phyloP scores from a whole-genome alignment of 2,888 invertebrate species.

The Eucera pruinosa region DNA sequence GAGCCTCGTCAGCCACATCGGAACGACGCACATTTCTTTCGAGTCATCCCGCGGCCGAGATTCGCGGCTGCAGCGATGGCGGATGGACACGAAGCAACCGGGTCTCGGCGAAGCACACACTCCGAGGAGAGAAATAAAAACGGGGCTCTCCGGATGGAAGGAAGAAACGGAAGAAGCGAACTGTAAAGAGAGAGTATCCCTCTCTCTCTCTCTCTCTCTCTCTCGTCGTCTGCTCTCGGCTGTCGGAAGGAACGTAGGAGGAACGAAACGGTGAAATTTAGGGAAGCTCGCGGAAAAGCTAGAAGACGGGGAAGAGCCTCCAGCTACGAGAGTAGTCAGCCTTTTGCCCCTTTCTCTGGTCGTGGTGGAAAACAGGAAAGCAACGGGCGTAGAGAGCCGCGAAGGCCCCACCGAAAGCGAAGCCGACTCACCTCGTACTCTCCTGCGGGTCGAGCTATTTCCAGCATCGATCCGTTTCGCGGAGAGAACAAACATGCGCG shows the following conservation, averaged over 20 bases:
- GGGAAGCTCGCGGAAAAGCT: conserved; percentile 30
- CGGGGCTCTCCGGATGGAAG: conserved; percentile 31
- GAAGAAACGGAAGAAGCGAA: conserved; percentile 10
- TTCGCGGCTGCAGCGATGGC: neutral
- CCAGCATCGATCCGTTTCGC: conserved; percentile 82
- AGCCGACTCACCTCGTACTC: conserved; percentile 82
- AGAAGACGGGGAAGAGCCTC: neutral
- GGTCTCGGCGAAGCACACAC: conserved; percentile 26
- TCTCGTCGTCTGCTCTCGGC: too few relatives aligned
- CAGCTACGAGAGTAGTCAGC: too few relatives aligned
- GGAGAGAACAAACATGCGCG: conserved; percentile 72
- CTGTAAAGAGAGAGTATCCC: too few relatives aligned
- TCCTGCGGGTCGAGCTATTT: conserved; percentile 81
- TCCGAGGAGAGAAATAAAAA: neutral
- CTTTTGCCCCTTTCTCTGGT: conserved; percentile 1
- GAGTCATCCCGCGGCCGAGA: conserved; percentile 74
- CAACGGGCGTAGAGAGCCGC: conserved; percentile 63
- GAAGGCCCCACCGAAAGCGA: conserved; percentile 78
- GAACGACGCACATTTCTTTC: conserved; percentile 79
- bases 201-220: too few relatives aligned
- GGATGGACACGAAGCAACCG: neutral
- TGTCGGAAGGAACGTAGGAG: too few relatives aligned
- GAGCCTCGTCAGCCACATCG: conserved; percentile 82
- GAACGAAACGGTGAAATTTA: neutral
- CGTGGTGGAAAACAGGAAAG: conserved; percentile 30